Evolutionary conservation across 2,888 invertebrate species (phyloP), one percentile per base, ranked within the genome.

Genomic region (Formica aserva): DNA sequence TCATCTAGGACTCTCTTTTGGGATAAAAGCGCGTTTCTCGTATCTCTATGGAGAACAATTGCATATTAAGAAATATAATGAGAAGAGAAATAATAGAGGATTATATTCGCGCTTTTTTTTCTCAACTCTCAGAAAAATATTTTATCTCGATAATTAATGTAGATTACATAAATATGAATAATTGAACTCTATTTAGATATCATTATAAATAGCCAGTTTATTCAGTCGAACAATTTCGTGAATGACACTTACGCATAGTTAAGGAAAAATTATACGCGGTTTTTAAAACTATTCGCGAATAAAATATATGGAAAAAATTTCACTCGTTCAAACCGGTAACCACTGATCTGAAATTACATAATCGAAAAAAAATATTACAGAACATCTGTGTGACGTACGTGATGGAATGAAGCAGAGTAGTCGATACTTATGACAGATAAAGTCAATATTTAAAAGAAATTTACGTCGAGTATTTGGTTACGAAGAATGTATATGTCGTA

Each of bases 361-460:
- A 45, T 72, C 72, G 26, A 26, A 26, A 35, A 80, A 45, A 60
- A 72, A 80, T 78, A 60, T 35, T 15, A 62, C 45, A 62, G 45
- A 85, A 87, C 87, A 87, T 85, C 80, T 85, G 88, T 45, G 66
- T 55, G 45, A 66, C 63, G 82, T 71, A 60, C 62, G 45, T 57
- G 80, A 52, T 82, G 22, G 71, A 69, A 63, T 52, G 41, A 71
- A 63, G 52, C 57, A 63, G 55, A 63, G 48, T 76, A 65, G 18
- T 45, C 67, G 66, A 62, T 63, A 69, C 48, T 83, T 72, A 78
- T 77, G 75, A 75, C 62, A 48, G 55, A 66, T 72, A 81, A 41
- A 45, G 72, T 60, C 67, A 82, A 77, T 80, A 85, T 48, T 80
- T 65, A 74, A 41, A 57, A 45, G 18, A 66, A 77, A 76, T 83